phyloP scores from a whole-genome alignment of 2,888 invertebrate species.

The Habrosyne pyritoides region DNA sequence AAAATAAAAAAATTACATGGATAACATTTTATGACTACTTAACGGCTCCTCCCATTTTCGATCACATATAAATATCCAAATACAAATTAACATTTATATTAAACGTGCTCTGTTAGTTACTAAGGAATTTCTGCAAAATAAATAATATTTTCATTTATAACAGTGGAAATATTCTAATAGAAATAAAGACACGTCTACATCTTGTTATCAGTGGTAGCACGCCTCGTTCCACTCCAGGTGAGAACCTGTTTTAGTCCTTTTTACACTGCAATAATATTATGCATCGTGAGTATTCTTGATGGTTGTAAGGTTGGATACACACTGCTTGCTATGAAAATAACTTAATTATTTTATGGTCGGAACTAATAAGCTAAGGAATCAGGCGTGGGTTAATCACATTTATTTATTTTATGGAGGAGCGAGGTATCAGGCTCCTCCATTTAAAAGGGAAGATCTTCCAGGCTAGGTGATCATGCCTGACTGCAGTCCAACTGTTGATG shows the following conservation, averaged over 20 bases:
- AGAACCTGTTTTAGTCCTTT: conserved; percentile 30
- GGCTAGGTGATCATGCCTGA: no score
- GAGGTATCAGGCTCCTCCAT: no score
- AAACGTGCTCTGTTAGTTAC: not conserved
- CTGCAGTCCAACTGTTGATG: no score
- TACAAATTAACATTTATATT: not conserved
- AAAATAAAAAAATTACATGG: no score
- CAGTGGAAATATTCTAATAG: conserved; percentile 9
- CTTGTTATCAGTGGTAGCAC: conserved; percentile 14
- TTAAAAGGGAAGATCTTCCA: no score
- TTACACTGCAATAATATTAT: conserved; percentile 23
- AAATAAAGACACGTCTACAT: conserved; percentile 26
- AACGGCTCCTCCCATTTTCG: no score
- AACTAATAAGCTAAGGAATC: not conserved
- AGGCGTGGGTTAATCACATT: not conserved
- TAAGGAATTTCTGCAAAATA: not conserved
- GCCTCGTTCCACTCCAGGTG: conserved; percentile 31
- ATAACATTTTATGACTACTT: no score
- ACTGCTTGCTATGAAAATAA: not conserved
- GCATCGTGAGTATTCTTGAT: not conserved
- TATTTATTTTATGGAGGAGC: no score
- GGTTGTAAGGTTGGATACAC: not conserved
- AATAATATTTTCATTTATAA: conserved; percentile 14
- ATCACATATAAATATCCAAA: not conserved
- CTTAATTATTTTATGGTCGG: not conserved